These are phyloP conservation scores for Trichechus manatus DNA, from an alignment of 2,113 vertebrate species.

Conservation along the genomic window DNA sequence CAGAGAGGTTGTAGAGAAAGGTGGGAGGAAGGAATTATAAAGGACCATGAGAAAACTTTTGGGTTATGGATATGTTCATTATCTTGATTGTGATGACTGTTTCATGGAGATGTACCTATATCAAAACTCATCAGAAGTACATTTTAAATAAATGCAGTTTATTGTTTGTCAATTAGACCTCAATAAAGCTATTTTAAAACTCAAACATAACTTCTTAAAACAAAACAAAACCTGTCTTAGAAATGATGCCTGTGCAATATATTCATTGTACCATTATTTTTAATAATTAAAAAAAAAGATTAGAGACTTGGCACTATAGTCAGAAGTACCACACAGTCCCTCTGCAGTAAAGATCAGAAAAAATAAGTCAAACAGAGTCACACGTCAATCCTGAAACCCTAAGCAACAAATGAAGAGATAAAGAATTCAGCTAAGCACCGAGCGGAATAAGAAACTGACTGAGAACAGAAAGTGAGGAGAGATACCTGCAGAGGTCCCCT, in stretches of 20 bases:
- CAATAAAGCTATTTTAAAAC: not conserved
- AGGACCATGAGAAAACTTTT: not conserved
- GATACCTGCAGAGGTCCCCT: too few species aligned
- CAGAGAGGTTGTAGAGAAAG: not conserved
- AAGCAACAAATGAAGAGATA: too few species aligned
- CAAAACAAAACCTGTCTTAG: not conserved
- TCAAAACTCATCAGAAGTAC: not conserved
- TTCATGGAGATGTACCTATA: not conserved
- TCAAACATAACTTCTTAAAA: not conserved
- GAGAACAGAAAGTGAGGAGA: too few species aligned
- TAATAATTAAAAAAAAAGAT: too few species aligned
- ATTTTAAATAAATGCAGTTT: not conserved
- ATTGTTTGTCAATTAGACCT: not conserved
- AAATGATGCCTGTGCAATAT: not conserved
- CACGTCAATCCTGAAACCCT: too few species aligned
- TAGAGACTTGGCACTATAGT: too few species aligned
- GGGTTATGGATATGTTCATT: not conserved
- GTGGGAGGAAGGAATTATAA: not conserved
- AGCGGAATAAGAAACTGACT: too few species aligned
- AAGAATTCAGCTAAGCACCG: too few species aligned
- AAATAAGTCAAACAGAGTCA: too few species aligned
- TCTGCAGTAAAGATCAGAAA: too few species aligned
- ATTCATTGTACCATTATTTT: slow-evolving; percentile 2
- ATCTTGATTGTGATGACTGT: not conserved
- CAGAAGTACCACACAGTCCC: too few species aligned